phyloP scores from a whole-genome alignment of 2,888 invertebrate species.

The Drosophila mettleri region DNA sequence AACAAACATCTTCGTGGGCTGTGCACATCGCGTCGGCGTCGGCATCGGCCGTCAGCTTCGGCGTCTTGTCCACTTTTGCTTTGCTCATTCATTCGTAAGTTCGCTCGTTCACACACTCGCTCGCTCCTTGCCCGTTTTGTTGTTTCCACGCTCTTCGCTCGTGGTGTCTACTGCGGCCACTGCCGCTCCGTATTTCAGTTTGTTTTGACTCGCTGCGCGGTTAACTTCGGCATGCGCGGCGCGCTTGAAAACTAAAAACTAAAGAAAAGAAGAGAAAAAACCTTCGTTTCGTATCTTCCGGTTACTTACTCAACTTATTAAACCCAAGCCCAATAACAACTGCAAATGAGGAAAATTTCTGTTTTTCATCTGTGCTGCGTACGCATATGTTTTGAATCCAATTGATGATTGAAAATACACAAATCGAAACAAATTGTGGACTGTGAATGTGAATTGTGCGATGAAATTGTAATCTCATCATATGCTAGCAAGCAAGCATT shows the following conservation, averaged over 20 bases:
- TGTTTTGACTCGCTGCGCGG: conserved; percentile 65
- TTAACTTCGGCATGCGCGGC: conserved; percentile 60
- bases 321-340: conserved; percentile 11
- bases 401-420: not conserved
- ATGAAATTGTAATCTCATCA: conserved; percentile 23
- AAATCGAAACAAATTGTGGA: conserved; percentile 19
- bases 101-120: conserved; percentile 21
- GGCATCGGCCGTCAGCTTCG: too few relatives aligned
- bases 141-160: conserved; percentile 52
- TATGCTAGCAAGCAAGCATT: conserved; percentile 52
- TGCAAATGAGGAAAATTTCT: conserved; percentile 22
- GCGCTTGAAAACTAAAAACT: conserved; percentile 9
- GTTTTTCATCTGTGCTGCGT: conserved; percentile 25
- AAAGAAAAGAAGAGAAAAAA: conserved; percentile 13
- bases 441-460: conserved; percentile 30
- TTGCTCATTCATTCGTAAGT: conserved; percentile 7
- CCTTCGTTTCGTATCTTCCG: conserved; percentile 35
- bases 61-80: conserved; percentile 26
- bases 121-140: conserved; percentile 55
- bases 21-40: conserved; percentile 67
- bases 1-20: conserved; percentile 68
- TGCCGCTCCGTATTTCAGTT: conserved; percentile 51
- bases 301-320: conserved; percentile 21
- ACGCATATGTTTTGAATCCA: conserved; percentile 20
- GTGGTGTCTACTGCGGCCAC: conserved; percentile 26